Evolutionary conservation across 2,797 vertebrate genomes (phyloP).

Genomic region (Cephalopachus bancanus): DNA sequence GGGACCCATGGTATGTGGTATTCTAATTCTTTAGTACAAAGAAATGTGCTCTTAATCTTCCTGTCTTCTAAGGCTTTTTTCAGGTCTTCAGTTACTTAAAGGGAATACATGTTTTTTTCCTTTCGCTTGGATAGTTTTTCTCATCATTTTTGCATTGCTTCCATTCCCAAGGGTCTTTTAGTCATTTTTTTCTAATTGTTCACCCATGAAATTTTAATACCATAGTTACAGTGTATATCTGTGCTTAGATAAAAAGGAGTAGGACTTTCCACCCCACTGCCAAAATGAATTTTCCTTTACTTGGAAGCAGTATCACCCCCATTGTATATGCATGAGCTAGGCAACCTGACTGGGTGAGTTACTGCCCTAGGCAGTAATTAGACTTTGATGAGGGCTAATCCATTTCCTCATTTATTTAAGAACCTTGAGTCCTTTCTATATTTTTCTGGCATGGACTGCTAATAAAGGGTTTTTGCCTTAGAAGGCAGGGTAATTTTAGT

Average conservation of each 20-base stretch:
- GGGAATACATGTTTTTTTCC: background rate
- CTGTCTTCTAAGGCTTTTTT: background rate
- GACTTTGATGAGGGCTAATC: background rate
- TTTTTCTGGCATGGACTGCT: background rate
- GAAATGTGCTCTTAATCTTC: background rate
- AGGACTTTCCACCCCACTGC: background rate
- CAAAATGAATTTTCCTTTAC: background rate
- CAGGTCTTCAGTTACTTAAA: background rate
- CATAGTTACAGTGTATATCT: background rate
- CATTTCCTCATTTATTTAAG: slow-evolving; percentile 5
- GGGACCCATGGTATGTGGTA: background rate
- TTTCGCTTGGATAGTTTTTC: background rate
- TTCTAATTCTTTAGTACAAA: slow-evolving; percentile 4
- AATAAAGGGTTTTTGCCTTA: background rate
- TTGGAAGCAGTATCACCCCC: background rate
- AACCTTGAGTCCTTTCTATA: background rate
- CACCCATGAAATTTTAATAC: background rate
- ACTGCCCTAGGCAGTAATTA: background rate
- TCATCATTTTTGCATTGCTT: background rate
- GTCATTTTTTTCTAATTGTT: background rate
- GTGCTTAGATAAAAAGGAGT: background rate
- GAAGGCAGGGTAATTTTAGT: background rate
- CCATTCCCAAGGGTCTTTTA: no score
- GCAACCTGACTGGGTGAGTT: background rate
- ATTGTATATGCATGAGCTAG: background rate